Evolutionary conservation across 2,888 invertebrate genomes (phyloP).

Genomic region (Amiota communis): DNA sequence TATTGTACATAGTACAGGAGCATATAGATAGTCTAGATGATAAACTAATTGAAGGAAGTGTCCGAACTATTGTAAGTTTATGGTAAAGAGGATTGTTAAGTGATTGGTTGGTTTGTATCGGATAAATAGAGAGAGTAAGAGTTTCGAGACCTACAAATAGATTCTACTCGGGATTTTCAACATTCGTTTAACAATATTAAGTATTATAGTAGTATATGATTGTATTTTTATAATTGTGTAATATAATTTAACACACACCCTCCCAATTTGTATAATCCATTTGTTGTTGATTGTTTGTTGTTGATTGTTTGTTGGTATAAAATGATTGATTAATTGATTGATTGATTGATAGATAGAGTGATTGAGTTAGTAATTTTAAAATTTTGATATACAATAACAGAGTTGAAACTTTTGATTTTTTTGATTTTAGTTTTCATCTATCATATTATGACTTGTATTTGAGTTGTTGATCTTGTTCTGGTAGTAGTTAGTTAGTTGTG

Average conservation of each 20-base stretch:
- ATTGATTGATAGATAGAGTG: background rate
- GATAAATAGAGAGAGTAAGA: too few relatives aligned
- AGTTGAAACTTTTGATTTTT: slow-evolving; percentile 17
- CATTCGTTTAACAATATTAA: slow-evolving; percentile 9
- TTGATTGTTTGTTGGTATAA: too few relatives aligned
- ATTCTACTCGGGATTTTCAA: background rate
- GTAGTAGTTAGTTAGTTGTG: background rate
- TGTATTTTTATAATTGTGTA: background rate
- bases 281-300: background rate
- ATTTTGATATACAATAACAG: background rate
- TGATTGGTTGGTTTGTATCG: too few relatives aligned
- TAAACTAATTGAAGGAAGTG: too few relatives aligned
- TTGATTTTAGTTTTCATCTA: background rate
- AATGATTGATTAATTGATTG: background rate
- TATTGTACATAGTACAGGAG: too few relatives aligned
- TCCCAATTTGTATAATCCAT: slow-evolving; percentile 58
- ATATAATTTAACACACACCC: slow-evolving; percentile 63
- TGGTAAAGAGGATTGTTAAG: too few relatives aligned
- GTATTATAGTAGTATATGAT: slow-evolving; percentile 2
- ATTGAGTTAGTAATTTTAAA: background rate
- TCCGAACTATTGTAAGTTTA: too few relatives aligned
- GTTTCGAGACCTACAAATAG: background rate
- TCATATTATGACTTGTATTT: background rate
- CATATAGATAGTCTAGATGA: too few relatives aligned
- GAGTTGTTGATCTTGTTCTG: slow-evolving; percentile 9